Evolutionary conservation across 2,113 vertebrate species (phyloP).

Genomic region (Sakesphorus luctuosus): DNA sequence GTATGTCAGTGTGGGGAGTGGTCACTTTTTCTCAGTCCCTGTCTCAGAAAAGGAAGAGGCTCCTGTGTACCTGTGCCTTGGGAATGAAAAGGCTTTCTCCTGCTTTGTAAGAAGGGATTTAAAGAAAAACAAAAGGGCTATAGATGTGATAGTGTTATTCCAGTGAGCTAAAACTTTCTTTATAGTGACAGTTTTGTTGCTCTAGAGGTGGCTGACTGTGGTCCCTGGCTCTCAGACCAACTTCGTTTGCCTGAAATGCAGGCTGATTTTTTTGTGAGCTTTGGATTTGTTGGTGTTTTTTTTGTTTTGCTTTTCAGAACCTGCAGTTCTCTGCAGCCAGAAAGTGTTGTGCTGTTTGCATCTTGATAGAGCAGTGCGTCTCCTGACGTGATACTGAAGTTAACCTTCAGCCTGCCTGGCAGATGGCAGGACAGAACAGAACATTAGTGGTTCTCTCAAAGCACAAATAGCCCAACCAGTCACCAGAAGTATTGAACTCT

Average conservation of each 20-base stretch:
- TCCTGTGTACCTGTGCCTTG: background rate
- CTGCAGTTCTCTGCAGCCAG: background rate
- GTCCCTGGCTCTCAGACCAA: background rate
- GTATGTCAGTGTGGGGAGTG: background rate
- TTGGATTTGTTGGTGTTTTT: background rate
- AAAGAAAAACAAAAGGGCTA: fast-evolving
- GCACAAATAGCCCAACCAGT: background rate
- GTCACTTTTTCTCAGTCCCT: background rate
- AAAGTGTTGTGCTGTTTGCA: background rate
- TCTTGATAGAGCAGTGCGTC: background rate
- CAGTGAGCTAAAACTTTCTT: background rate
- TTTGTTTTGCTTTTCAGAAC: background rate
- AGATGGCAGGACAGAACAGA: background rate
- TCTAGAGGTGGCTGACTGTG: background rate
- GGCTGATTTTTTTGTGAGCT: background rate
- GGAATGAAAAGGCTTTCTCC: background rate
- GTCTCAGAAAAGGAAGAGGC: background rate
- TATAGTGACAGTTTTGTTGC: background rate
- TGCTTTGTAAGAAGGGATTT: background rate
- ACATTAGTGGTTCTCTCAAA: background rate
- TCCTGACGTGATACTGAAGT: background rate
- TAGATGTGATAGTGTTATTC: background rate
- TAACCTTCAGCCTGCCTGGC: background rate
- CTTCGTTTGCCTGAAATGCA: background rate
- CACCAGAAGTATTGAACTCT: fast-evolving